Base-by-base conservation (phyloP, 2,113 vertebrate genomes). In the Lepisosteus oculatus region DNA sequence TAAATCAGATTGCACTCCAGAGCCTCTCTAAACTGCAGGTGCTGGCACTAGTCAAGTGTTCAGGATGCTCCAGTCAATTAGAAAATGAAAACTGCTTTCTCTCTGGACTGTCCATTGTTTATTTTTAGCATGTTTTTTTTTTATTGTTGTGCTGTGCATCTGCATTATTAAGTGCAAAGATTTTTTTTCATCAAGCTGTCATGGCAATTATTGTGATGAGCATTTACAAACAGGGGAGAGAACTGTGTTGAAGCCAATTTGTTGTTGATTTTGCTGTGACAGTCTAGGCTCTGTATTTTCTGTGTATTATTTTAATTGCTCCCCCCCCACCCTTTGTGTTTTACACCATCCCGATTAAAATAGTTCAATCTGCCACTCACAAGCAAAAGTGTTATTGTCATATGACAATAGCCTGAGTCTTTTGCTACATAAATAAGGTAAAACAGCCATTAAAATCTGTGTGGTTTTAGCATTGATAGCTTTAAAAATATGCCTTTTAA, bases 381-480 rank as follows among this genome's bases (percentile, higher is more conserved):
- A 15, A 43, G 43, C 43, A 67, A 56, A 72, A 67, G 67, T 55
- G 67, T 61, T 67, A 72, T 72, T 72, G 12, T 44, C 6, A 42
- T 47, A 57, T n/a, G 64, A 66, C 43, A 43, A 67, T 61, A 43
- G 13, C 45, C 11, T 42, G 55, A 69, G 42, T 69, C 17, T 29
- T 7, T 56, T 44, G 42, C 13, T 69, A 42, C 43, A 15, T 56
- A 4, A 45, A 12, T 45, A 54, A 67, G 65, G 42, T 57, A 15
- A 57, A 45, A 29, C 7, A 17, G 14, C 51, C 8, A 55, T 72
- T 43, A 41, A 17, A 42, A 43, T 59, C 6, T 67, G 43, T 67
- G 3, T 61, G 6, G 43, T 11, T 14, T 56, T 51, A 55, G 4
- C 12, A 13, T 45, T 43, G 55, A 44, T 17, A 3, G 43, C 43